phyloP scores from a whole-genome alignment of 2,797 vertebrate genomes.

The Sebastes matsubarae region DNA sequence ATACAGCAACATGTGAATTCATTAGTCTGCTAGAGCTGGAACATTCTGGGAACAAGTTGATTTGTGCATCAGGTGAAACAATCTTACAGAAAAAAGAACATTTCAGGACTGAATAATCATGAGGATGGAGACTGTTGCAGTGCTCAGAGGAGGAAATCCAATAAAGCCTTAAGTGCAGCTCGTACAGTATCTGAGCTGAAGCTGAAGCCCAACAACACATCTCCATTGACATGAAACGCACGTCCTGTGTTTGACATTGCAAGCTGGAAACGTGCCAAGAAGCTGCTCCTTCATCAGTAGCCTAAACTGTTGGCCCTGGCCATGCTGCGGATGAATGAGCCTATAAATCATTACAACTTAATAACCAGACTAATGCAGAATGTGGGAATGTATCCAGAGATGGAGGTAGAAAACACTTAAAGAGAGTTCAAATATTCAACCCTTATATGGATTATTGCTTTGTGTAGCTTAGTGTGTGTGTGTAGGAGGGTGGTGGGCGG shows the following conservation, averaged over 20 bases:
- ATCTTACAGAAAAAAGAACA: background rate
- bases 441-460: background rate
- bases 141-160: constrained; percentile 7
- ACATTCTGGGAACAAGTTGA: background rate
- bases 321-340: constrained; percentile 41
- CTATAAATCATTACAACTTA: constrained; percentile 32
- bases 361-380: constrained; percentile 34
- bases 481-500: too few species aligned
- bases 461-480: background rate
- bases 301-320: constrained; percentile 5
- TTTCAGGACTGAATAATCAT: background rate
- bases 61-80: background rate
- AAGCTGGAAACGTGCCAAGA: constrained; percentile 70
- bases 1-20: background rate
- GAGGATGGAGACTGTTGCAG: background rate
- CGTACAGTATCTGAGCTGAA: background rate
- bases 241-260: constrained; percentile 77
- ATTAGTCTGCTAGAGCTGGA: background rate
- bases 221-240: constrained; percentile 55
- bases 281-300: constrained; percentile 7
- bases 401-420: constrained; percentile 20
- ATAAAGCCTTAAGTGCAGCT: constrained; percentile 22
- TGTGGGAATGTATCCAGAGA: constrained; percentile 17
- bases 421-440: constrained; percentile 4
- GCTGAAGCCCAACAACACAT: background rate